A percentile compares a stretch with the other conserved stretches of the same genome.
Conservation (phyloP, 2,888 invertebrate genomes). For the Noctua fimbriata region DNA sequence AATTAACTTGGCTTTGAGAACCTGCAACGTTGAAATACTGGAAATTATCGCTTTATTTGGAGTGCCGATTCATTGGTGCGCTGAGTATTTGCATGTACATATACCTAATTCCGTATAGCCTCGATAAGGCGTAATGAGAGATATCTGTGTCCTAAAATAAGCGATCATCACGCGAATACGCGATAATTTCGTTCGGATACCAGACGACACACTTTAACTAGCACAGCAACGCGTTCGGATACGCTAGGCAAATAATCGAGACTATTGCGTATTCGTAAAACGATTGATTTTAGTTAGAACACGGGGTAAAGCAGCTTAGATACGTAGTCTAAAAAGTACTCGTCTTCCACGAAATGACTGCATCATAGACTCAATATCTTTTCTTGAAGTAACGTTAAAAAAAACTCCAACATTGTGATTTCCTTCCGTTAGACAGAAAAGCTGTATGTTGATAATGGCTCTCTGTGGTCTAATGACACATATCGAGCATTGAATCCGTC, state of each 20-base stretch:
- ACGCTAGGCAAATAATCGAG: not conserved
- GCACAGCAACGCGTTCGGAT: not conserved
- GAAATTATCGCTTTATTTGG: not conserved
- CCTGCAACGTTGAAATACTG: not conserved
- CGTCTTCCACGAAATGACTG: not conserved
- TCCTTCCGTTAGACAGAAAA: not conserved
- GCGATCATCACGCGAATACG: not conserved
- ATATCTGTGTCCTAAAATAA: not conserved
- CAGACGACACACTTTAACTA: not conserved
- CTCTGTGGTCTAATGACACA: constrained; percentile 11
- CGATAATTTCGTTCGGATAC: not conserved
- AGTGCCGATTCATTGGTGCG: not conserved
- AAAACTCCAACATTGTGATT: not conserved
- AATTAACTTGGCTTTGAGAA: not conserved
- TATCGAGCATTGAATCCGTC: constrained; percentile 8
- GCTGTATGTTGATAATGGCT: not conserved
- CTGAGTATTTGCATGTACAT: not conserved
- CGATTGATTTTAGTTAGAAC: not conserved
- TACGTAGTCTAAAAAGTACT: too few species aligned
- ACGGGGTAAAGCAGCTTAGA: not conserved
- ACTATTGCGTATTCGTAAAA: not conserved
- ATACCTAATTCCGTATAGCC: not conserved
- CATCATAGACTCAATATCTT: not conserved
- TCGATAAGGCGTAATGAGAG: not conserved
- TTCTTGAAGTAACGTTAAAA: not conserved